Base-by-base conservation (phyloP, 92 coral and sea anemone species). In the Bergia sp. region DNA sequence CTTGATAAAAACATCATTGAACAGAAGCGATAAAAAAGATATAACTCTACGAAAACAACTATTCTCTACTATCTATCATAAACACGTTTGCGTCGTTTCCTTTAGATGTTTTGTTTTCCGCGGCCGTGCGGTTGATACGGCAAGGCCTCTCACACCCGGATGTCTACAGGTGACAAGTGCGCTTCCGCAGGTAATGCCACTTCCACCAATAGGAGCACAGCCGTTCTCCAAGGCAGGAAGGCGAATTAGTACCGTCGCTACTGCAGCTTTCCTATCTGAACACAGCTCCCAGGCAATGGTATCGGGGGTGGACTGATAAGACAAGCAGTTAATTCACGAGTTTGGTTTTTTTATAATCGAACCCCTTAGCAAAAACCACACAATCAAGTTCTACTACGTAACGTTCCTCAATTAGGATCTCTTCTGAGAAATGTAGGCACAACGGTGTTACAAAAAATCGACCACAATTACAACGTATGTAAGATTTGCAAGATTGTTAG, bases 131-230 rank as follows among this genome's bases (percentile, higher is more conserved):
- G 64, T 67, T 36, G 77, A 23, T 20, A 42, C 40, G 12, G 77
- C 76, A 12, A 13, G 65, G 20, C 77, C 77, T 16, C n/a, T 66
- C 12, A 38, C 43, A 18, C 86, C 47, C 37, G 86, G 76, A 21
- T 67, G 47, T 43, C 38, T 82, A 37, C 75, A 67, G 21, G 76
- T 67, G 76, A 82, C 76, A 38, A 82, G 77, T 67, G 86, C 76
- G 77, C 86, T 66, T 67, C 43, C 86, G 86, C 86, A 82, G 42
- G 76, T n/a, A 40, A 82, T 67, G 3, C 86, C 86, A 3, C 77
- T 67, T 42, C 76, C 86, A 66, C 65, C 86, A 82, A 82, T 44
- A 1, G 86, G 86, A 66, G 86, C n/a, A 66, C 64, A 42, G 43
- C 77, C 86, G 66, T 82, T 82, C 64, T 66, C 86, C 20, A 13